Evolutionary conservation across 2,113 vertebrate genomes (phyloP).

Genomic region (Chaetodon auriga): DNA sequence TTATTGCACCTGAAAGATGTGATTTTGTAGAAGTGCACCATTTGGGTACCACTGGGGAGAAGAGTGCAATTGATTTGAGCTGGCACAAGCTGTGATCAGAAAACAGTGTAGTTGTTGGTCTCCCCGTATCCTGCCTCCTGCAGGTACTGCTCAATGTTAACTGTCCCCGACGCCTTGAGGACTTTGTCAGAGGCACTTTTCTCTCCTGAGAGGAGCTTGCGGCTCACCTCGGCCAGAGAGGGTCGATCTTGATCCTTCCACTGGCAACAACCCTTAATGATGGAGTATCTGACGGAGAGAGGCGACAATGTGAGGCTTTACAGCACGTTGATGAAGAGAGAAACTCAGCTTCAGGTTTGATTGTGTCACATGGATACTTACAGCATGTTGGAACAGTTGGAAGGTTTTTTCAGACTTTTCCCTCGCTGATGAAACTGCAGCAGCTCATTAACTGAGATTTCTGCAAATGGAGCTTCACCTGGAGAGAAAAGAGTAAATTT

Average conservation of each 20-base stretch:
- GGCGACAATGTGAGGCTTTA: not conserved
- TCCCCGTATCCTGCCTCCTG: constrained; percentile 84
- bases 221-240: constrained; percentile 80
- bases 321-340: not conserved
- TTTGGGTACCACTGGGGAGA: not conserved
- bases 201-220: constrained; percentile 81
- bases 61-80: constrained; percentile 29
- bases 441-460: constrained; percentile 88
- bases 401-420: constrained; percentile 89
- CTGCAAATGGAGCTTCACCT: constrained; percentile 94
- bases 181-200: constrained; percentile 87
- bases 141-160: constrained; percentile 82
- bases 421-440: constrained; percentile 90
- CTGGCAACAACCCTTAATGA: constrained; percentile 92
- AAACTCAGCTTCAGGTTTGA: not conserved
- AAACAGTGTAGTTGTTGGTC: constrained; percentile 82
- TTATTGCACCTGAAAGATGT: constrained; percentile 6
- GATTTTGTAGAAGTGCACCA: constrained; percentile 31
- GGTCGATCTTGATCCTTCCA: constrained; percentile 88
- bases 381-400: constrained; percentile 88
- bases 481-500: constrained; percentile 11
- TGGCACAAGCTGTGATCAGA: constrained; percentile 61
- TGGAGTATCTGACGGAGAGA: constrained; percentile 81
- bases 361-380: constrained; percentile 72
- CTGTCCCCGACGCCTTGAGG: constrained; percentile 85